A percentile compares a stretch with the other conserved stretches of the same genome.
Evolutionary conservation across 2,888 invertebrate genomes (phyloP).

Genomic region (Ophonus ardosiacus): DNA sequence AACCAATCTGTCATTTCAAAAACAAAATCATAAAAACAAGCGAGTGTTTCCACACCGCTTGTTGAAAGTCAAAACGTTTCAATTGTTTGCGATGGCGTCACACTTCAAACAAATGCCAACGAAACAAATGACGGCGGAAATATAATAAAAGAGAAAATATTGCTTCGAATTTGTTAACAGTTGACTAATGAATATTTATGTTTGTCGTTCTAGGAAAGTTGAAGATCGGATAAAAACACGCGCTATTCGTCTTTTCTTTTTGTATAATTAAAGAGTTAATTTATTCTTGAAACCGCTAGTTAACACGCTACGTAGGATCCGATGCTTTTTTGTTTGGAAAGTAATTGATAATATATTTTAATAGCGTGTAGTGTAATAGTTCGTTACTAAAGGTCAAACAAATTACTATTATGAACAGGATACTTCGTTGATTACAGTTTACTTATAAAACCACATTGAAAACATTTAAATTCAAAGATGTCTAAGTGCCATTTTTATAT

Average conservation of each 20-base stretch:
- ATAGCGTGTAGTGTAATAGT: slow-evolving; percentile 25
- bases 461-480: too few relatives aligned
- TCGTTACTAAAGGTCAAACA: slow-evolving; percentile 19
- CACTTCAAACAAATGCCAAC: slow-evolving; percentile 46
- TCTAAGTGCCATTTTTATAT: too few relatives aligned
- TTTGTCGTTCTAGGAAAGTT: slow-evolving; percentile 29
- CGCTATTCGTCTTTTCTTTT: slow-evolving; percentile 28
- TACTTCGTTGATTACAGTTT: not conserved
- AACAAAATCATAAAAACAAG: slow-evolving; percentile 23
- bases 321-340: slow-evolving; percentile 15
- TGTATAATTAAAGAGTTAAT: slow-evolving; percentile 42
- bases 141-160: slow-evolving; percentile 52
- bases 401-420: slow-evolving; percentile 32
- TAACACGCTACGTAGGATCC: slow-evolving; percentile 43
- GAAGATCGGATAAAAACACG: slow-evolving; percentile 41
- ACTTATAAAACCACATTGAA: not conserved
- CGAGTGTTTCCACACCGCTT: not conserved
- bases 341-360: slow-evolving; percentile 50
- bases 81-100: slow-evolving; percentile 48
- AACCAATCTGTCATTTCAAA: slow-evolving; percentile 32
- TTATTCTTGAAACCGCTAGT: slow-evolving; percentile 45
- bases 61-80: slow-evolving; percentile 41
- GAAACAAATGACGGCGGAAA: slow-evolving; percentile 43
- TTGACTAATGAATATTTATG: slow-evolving; percentile 54
- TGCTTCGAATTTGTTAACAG: slow-evolving; percentile 55